A percentile compares a stretch with the other conserved stretches of the same genome.
phyloP scores from a whole-genome alignment of 2,113 vertebrate species.

The Phylloscopus trochilus region DNA sequence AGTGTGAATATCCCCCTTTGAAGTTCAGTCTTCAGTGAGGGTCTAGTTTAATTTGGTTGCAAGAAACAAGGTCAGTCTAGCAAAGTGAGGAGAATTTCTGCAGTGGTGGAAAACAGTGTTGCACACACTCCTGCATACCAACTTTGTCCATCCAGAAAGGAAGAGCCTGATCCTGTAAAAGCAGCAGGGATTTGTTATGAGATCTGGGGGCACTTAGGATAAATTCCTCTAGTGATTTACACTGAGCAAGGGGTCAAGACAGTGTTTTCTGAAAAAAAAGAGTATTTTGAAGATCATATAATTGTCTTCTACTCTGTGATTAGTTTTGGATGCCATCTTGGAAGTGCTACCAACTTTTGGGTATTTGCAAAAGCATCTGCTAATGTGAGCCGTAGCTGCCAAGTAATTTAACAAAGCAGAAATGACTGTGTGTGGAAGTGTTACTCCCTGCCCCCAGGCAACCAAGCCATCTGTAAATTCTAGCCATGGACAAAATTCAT shows the following conservation, averaged over 20 bases:
- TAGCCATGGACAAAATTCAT: not conserved
- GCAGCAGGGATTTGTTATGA: not conserved
- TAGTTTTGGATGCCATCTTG: not conserved
- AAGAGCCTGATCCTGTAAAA: not conserved
- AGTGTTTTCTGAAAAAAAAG: not conserved
- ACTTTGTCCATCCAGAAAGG: not conserved
- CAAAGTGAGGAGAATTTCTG: not conserved
- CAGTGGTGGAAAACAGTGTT: not conserved
- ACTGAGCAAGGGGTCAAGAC: not conserved
- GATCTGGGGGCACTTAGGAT: not conserved
- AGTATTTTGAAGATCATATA: not conserved
- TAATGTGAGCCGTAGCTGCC: not conserved
- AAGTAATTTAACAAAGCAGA: not conserved
- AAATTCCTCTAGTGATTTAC: not conserved
- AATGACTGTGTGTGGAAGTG: not conserved
- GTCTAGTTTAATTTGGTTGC: not conserved
- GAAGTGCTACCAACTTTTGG: not conserved
- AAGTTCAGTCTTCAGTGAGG: not conserved
- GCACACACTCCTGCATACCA: rapidly evolving
- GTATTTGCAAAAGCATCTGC: not conserved
- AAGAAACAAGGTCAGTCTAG: not conserved
- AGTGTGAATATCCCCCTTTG: not conserved
- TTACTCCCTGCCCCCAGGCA: not conserved
- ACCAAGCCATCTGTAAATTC: not conserved
- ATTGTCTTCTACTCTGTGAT: not conserved